phyloP scores from a whole-genome alignment of 2,888 invertebrate genomes.

The Dimorphilus gyrociliatus region DNA sequence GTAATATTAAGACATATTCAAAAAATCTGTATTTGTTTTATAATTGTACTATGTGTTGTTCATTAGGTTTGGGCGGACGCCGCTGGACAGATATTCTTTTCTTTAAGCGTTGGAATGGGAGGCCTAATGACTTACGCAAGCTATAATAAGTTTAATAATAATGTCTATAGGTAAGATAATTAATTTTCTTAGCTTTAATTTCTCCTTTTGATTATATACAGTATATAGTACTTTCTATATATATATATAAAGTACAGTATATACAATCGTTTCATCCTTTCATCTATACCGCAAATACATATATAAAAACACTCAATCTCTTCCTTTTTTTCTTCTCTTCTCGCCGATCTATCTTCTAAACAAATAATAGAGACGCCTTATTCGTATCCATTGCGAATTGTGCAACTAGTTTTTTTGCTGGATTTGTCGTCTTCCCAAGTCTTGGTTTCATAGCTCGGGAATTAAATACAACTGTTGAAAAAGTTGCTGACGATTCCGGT shows the following conservation, averaged over 20 bases:
- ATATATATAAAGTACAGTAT: neutral
- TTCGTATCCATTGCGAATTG: slow-evolving; percentile 6
- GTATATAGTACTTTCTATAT: neutral
- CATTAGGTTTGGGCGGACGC: slow-evolving; percentile 59
- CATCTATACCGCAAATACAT: neutral
- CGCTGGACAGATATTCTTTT: slow-evolving; percentile 67
- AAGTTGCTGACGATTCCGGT: slow-evolving; percentile 23
- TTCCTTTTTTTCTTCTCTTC: neutral
- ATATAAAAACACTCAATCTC: neutral
- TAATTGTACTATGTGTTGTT: neutral
- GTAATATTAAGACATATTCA: slow-evolving; percentile 9
- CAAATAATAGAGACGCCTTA: slow-evolving; percentile 5
- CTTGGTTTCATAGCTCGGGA: slow-evolving; percentile 44
- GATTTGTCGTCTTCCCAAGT: slow-evolving; percentile 24
- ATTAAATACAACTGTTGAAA: slow-evolving; percentile 19
- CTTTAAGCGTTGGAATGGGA: slow-evolving; percentile 60
- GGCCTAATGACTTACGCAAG: slow-evolving; percentile 58
- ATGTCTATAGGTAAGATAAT: slow-evolving; percentile 29
- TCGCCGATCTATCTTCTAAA: too few relatives aligned
- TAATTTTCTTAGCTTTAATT: neutral
- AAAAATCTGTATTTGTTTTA: neutral
- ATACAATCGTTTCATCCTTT: neutral
- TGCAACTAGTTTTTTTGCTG: slow-evolving; percentile 21
- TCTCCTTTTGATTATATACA: neutral
- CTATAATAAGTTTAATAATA: slow-evolving; percentile 47